Conservation (phyloP, 1,140 invertebrate genomes). For the Cydia strobilella region DNA sequence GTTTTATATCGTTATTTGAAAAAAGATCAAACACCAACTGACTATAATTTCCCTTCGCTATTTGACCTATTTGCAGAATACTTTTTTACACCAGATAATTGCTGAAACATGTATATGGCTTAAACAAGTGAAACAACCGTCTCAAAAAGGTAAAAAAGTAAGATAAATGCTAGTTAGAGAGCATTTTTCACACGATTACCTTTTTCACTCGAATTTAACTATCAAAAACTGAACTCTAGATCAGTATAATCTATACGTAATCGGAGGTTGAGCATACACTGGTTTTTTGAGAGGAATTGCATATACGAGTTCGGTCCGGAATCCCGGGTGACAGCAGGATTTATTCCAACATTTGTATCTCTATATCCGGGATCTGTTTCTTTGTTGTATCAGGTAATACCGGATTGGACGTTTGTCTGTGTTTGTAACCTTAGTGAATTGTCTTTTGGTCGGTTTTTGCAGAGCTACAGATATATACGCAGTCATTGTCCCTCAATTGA, state of each 20-base stretch:
- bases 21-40: too few species aligned
- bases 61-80: background rate
- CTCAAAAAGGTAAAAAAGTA: slow-evolving; percentile 6
- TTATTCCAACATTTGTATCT: slow-evolving; percentile 2
- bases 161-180: slow-evolving; percentile 7
- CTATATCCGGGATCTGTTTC: slow-evolving; percentile 8
- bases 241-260: background rate
- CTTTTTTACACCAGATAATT: background rate
- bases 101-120: background rate
- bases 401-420: background rate
- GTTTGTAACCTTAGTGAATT: background rate
- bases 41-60: too few species aligned
- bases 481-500: background rate
- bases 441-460: background rate
- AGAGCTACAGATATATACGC: background rate
- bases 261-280: background rate
- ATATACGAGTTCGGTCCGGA: background rate
- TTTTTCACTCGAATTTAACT: background rate
- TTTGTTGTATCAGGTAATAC: slow-evolving; percentile 1
- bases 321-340: background rate
- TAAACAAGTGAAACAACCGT: background rate
- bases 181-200: background rate
- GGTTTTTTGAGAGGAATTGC: background rate
- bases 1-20: too few species aligned
- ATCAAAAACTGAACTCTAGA: background rate